Evolutionary conservation across 2,797 vertebrate genomes (phyloP).

Genomic region (Enteromius radiatus): DNA sequence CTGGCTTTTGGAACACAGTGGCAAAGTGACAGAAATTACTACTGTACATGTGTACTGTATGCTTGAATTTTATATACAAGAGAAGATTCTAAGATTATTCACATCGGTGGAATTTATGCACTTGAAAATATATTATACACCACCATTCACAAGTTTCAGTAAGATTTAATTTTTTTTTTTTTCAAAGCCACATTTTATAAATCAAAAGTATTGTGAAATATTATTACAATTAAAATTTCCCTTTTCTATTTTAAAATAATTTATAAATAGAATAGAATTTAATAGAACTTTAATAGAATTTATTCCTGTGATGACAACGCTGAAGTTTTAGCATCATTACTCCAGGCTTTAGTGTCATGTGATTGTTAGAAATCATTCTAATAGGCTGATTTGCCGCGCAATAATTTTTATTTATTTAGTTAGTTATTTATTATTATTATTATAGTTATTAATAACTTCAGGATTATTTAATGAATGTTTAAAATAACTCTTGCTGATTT

Average conservation of each 20-base stretch:
- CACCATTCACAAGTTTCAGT: background rate
- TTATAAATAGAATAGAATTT: no score
- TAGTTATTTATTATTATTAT: no score
- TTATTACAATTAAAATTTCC: background rate
- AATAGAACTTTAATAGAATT: background rate
- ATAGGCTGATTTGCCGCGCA: background rate
- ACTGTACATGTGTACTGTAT: background rate
- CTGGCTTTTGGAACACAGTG: conserved; percentile 13
- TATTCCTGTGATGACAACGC: background rate
- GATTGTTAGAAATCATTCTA: background rate
- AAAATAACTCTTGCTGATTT: background rate
- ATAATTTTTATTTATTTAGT: background rate
- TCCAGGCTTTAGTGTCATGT: background rate
- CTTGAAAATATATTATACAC: background rate
- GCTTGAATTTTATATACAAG: background rate
- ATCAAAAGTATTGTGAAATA: background rate
- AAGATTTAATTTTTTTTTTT: background rate
- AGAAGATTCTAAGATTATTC: background rate
- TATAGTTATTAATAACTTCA: no score
- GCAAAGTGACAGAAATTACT: conserved; percentile 22
- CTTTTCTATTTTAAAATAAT: background rate
- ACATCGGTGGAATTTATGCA: background rate
- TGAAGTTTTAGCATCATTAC: background rate
- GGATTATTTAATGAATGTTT: no score
- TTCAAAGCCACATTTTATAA: background rate